phyloP scores from a whole-genome alignment of 1,140 invertebrate species.

The Dufourea novaeangliae region DNA sequence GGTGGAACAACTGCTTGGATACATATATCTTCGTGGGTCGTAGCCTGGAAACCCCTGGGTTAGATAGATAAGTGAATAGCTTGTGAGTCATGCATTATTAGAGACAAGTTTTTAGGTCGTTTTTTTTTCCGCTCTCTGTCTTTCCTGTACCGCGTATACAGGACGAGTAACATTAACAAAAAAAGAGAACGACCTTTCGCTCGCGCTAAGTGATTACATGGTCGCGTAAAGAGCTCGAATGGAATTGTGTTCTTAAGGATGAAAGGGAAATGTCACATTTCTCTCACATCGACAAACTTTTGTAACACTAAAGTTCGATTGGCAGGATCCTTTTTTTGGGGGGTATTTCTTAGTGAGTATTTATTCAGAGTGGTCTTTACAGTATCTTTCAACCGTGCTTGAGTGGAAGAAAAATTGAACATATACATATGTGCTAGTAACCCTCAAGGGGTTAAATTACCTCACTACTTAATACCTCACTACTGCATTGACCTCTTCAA shows the following conservation, averaged over 20 bases:
- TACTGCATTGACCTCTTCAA: too few relatives aligned
- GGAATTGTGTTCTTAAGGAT: background rate
- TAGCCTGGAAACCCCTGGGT: conserved; percentile 61
- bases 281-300: too few relatives aligned
- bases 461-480: too few relatives aligned
- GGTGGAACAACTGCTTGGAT: conserved; percentile 47
- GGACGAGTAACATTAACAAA: conserved; percentile 13
- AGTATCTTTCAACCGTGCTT: too few relatives aligned
- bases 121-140: conserved; percentile 32
- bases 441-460: too few relatives aligned
- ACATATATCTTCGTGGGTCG: conserved; percentile 56
- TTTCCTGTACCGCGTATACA: background rate
- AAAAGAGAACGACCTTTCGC: conserved; percentile 20
- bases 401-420: too few relatives aligned
- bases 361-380: too few relatives aligned
- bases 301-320: too few relatives aligned
- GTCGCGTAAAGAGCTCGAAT: background rate
- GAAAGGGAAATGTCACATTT: background rate
- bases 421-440: too few relatives aligned
- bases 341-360: too few relatives aligned
- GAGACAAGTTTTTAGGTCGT: conserved; percentile 57
- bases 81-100: conserved; percentile 63
- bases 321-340: too few relatives aligned
- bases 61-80: conserved; percentile 65
- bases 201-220: conserved; percentile 34